Evolutionary conservation across 1,140 invertebrate species (phyloP).

Genomic region (Ceratina australensis): DNA sequence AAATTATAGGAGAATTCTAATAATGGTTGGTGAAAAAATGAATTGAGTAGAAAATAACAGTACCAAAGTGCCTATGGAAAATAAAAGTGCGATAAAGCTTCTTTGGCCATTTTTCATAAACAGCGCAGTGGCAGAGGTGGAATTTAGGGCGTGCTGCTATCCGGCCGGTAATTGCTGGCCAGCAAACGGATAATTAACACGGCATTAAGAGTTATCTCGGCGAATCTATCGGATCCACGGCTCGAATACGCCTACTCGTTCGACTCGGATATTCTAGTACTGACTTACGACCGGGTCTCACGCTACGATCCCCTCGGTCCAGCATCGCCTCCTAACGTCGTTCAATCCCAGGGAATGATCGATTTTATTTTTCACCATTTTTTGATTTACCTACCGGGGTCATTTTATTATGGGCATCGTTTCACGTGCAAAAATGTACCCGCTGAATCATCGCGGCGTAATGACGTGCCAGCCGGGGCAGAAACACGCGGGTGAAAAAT

Average conservation of each 20-base stretch:
- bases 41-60: too few relatives aligned
- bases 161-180: slow-evolving; percentile 42
- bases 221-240: slow-evolving; percentile 50
- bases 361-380: too few relatives aligned
- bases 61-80: too few relatives aligned
- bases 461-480: too few relatives aligned
- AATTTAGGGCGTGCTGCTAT: slow-evolving; percentile 47
- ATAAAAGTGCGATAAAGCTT: slow-evolving; percentile 19
- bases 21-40: too few relatives aligned
- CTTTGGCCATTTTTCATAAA: slow-evolving; percentile 45
- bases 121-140: slow-evolving; percentile 32
- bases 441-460: too few relatives aligned
- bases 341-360: slow-evolving; percentile 15
- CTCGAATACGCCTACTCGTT: slow-evolving; percentile 11
- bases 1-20: too few relatives aligned
- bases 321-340: slow-evolving; percentile 7
- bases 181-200: slow-evolving; percentile 61
- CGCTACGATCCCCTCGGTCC: slow-evolving; percentile 30
- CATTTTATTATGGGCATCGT: too few relatives aligned
- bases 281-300: slow-evolving; percentile 57
- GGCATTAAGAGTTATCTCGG: slow-evolving; percentile 63
- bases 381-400: neutral
- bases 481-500: too few relatives aligned
- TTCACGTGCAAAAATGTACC: too few relatives aligned
- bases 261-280: slow-evolving; percentile 53